Conservation (phyloP, 1,140 invertebrate species). For the Drosophila malerkotliana region DNA sequence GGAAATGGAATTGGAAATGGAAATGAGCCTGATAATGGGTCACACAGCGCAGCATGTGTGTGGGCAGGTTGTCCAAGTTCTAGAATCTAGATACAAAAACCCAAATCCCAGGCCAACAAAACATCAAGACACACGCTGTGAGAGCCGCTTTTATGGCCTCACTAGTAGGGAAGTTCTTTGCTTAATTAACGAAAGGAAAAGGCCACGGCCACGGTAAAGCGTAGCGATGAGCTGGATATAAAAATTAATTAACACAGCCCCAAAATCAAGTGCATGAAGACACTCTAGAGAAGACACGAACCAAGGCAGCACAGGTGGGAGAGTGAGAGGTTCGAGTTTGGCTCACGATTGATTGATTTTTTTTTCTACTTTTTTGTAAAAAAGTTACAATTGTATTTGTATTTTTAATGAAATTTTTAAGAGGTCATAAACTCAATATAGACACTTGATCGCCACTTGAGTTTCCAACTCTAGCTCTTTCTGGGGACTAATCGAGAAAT, state of each 20-base stretch:
- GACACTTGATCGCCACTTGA: conserved; percentile 3
- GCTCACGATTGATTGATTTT: too few relatives aligned
- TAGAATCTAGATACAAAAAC: neutral
- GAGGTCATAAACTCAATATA: conserved; percentile 39
- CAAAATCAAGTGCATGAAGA: conserved; percentile 50
- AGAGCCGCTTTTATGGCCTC: conserved; percentile 47
- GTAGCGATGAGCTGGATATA: conserved; percentile 68
- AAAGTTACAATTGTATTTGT: neutral
- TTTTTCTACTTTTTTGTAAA: too few relatives aligned
- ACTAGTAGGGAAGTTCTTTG: conserved; percentile 55
- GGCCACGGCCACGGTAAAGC: conserved; percentile 32
- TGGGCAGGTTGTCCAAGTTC: conserved; percentile 26
- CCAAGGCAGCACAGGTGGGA: too few relatives aligned
- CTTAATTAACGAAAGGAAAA: conserved; percentile 75
- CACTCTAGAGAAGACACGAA: neutral
- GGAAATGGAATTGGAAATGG: conserved; percentile 28
- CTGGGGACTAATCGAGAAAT: conserved; percentile 49
- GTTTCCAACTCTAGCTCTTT: neutral
- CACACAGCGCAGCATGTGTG: conserved; percentile 36
- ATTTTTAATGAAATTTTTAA: conserved; percentile 39
- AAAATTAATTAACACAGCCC: conserved; percentile 73
- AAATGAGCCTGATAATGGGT: conserved; percentile 47
- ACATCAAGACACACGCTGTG: conserved; percentile 68
- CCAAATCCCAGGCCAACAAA: neutral
- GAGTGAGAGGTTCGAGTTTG: neutral